Evolutionary conservation across 2,797 vertebrate species (phyloP), one percentile per base, ranked within the genome.

Genomic region (Columba guinea): DNA sequence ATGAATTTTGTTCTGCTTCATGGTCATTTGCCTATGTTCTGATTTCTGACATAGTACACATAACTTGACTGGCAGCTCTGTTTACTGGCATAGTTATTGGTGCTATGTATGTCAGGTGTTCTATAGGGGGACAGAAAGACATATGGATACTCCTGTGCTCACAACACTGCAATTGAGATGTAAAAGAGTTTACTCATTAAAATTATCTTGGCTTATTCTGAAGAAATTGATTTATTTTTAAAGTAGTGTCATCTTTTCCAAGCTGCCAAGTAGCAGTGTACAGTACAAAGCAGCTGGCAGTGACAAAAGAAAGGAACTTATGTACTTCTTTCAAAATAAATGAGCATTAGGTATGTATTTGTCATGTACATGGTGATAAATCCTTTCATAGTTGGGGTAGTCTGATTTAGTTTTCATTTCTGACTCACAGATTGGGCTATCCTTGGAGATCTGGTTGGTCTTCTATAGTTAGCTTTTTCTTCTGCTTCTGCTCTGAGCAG

Each of bases 1-100:
- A 48, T 1, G 2, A 63, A 32, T 18, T 44, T 34, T 10, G 6
- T 37, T 83, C 23, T 84, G 32, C 56, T 77, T 55, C 23, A 3
- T 4, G 1, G 15, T 56, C 26, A 28, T 27, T n/a, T 70, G 24
- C 30, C 8, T 5, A 0, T 1, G 1, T n/a, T 56, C 7, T 52
- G 52, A 26, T 48, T 74, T 21, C 83, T 60, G 67, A 6, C 3
- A 0, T 13, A 22, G 4, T 49, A 10, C 9, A 4, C 3, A 0
- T 21, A 11, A 7, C 21, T 70, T 65, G 30, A 7, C 16, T 26
- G 35, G 23, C 21, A 76, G 2, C 2, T 1, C 5, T 22, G 1
- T 37, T 85, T 41, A 20, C 26, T 65, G 68, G 17, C 16, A 0
- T 7, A 58, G 55, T 35, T 16, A 4, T 9, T 34, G n/a, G 7